Conservation (phyloP, 2,797 vertebrate species). For the Toxotes lorentzi region DNA sequence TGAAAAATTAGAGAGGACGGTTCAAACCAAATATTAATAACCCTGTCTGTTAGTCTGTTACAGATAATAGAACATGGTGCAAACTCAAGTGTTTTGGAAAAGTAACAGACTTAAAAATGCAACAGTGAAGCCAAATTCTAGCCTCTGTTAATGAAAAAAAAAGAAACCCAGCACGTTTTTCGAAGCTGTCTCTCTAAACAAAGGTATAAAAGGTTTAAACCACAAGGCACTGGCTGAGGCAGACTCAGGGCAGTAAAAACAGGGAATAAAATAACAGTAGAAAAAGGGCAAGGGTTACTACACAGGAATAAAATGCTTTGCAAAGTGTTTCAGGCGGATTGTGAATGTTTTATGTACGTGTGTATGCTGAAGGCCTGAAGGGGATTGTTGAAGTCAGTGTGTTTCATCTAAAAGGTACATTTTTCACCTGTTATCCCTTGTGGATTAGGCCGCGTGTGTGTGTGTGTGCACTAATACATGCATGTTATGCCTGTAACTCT, state of each 20-base stretch:
- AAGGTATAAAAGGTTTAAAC: neutral
- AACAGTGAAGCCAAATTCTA: neutral
- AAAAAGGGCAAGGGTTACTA: conserved; percentile 21
- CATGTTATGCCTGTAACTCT: neutral
- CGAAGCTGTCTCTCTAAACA: neutral
- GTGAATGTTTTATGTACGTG: conserved; percentile 8
- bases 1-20: too few relatives aligned
- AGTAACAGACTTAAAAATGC: neutral
- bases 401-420: conserved; percentile 35
- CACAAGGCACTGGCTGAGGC: conserved; percentile 27
- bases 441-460: neutral
- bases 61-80: neutral
- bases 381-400: conserved; percentile 21
- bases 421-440: conserved; percentile 24
- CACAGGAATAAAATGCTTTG: conserved; percentile 19
- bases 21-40: neutral
- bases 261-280: conserved; percentile 21
- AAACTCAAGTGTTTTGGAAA: neutral
- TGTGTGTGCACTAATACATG: neutral
- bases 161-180: neutral
- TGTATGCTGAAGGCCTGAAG: conserved; percentile 6
- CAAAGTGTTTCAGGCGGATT: neutral
- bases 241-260: conserved; percentile 23
- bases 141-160: neutral
- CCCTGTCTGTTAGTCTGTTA: neutral